phyloP scores from a whole-genome alignment of 1,140 invertebrate genomes.

The Diplogasteroides magnus region DNA sequence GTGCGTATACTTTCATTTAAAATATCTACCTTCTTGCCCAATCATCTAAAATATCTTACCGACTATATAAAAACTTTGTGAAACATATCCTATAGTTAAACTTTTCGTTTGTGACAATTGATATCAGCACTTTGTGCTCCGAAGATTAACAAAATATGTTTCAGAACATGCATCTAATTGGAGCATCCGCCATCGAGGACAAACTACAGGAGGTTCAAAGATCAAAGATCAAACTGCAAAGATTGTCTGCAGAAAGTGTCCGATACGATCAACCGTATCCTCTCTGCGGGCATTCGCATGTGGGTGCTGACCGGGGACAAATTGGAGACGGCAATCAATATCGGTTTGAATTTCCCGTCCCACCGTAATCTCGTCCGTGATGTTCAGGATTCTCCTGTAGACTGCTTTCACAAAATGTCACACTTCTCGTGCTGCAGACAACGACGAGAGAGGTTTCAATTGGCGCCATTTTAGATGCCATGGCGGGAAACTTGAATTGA shows the following conservation, averaged over 20 bases:
- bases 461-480: slow-evolving; percentile 70
- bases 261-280: slow-evolving; percentile 78
- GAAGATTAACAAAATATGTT: slow-evolving; percentile 78
- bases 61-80: not conserved
- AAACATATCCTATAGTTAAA: not conserved
- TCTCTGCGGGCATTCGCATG: slow-evolving; percentile 83
- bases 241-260: slow-evolving; percentile 65
- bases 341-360: slow-evolving; percentile 69
- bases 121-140: slow-evolving; percentile 81
- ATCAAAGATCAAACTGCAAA: not conserved
- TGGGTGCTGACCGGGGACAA: slow-evolving; percentile 98
- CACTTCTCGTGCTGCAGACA: not conserved
- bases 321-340: slow-evolving; percentile 82
- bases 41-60: not conserved
- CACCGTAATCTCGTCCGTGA: slow-evolving; percentile 74
- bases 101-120: slow-evolving; percentile 62
- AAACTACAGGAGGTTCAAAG: slow-evolving; percentile 72
- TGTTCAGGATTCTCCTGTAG: not conserved
- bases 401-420: not conserved
- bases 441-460: slow-evolving; percentile 60
- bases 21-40: too few relatives aligned
- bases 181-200: slow-evolving; percentile 92
- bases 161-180: slow-evolving; percentile 80
- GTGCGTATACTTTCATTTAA: too few relatives aligned
- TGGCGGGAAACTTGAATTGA: not conserved